phyloP scores from a whole-genome alignment of 2,113 vertebrate genomes.

The Brienomyrus longianalis region DNA sequence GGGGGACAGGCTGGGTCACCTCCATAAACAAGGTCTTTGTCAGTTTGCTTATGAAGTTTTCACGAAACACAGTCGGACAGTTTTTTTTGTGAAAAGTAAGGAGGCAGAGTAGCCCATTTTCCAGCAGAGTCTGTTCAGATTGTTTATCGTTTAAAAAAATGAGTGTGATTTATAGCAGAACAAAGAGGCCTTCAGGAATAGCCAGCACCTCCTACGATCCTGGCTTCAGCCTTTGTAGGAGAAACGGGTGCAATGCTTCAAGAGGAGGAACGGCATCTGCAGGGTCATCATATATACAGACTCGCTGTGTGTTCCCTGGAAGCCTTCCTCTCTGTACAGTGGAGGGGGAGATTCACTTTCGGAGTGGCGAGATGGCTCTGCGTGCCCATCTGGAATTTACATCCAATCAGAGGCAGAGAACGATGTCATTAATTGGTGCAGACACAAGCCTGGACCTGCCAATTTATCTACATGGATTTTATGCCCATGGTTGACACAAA shows the following conservation, averaged over 20 bases:
- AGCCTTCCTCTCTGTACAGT: neutral
- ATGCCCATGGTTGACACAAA: slow-evolving; percentile 37
- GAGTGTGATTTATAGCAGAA: neutral
- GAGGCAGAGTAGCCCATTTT: neutral
- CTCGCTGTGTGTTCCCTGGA: neutral
- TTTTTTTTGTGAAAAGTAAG: neutral
- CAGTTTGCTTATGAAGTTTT: neutral
- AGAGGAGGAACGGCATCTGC: neutral
- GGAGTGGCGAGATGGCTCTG: neutral
- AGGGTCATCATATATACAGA: neutral
- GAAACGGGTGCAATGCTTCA: neutral
- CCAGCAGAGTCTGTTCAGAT: neutral
- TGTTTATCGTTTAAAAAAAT: neutral
- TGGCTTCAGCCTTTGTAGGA: neutral
- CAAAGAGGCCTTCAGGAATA: neutral
- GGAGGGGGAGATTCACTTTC: neutral
- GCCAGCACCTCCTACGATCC: neutral
- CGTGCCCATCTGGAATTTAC: slow-evolving; percentile 14
- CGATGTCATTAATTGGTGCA: slow-evolving; percentile 39
- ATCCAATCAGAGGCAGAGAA: slow-evolving; percentile 20
- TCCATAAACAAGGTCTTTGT: neutral
- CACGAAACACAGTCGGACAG: neutral
- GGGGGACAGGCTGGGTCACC: neutral
- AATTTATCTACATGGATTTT: slow-evolving; percentile 46
- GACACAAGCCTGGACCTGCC: slow-evolving; percentile 25